Conservation (phyloP, 2,797 vertebrate species). For the Nyctalus aviator region DNA sequence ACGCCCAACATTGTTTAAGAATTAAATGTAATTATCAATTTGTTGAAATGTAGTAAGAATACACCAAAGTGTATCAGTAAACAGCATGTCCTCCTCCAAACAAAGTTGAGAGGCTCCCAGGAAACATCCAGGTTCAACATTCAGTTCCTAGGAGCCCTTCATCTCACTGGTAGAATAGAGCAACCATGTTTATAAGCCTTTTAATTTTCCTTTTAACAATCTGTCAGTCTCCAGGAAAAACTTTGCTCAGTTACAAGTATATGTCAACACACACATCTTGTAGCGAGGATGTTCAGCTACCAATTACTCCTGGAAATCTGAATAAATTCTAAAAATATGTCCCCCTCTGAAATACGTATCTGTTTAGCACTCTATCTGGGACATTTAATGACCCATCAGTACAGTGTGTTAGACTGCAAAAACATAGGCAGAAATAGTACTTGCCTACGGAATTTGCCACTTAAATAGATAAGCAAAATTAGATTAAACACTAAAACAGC, state of each 20-base stretch:
- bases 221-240: constrained; percentile 56
- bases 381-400: constrained; percentile 46
- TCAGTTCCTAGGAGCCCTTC: background rate
- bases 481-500: constrained; percentile 46
- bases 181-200: constrained; percentile 48
- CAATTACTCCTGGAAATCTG: constrained; percentile 57
- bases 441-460: constrained; percentile 38
- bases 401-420: constrained; percentile 33
- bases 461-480: constrained; percentile 48
- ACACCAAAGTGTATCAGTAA: background rate
- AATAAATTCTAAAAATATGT: constrained; percentile 60
- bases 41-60: constrained; percentile 38
- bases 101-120: background rate
- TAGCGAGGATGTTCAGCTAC: constrained; percentile 40
- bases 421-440: constrained; percentile 27
- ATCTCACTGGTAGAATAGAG: background rate
- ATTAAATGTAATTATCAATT: constrained; percentile 29
- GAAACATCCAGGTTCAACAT: background rate
- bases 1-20: background rate
- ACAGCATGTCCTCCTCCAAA: background rate
- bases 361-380: constrained; percentile 56
- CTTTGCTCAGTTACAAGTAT: constrained; percentile 51
- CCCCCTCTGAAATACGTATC: constrained; percentile 53
- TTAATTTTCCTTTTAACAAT: constrained; percentile 52
- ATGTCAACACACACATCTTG: constrained; percentile 52